A percentile compares a stretch with the other conserved stretches of the same genome.
These are phyloP conservation scores for Macroglossus sobrinus DNA, from an alignment of 2,113 vertebrate species.

Conservation along the genomic window DNA sequence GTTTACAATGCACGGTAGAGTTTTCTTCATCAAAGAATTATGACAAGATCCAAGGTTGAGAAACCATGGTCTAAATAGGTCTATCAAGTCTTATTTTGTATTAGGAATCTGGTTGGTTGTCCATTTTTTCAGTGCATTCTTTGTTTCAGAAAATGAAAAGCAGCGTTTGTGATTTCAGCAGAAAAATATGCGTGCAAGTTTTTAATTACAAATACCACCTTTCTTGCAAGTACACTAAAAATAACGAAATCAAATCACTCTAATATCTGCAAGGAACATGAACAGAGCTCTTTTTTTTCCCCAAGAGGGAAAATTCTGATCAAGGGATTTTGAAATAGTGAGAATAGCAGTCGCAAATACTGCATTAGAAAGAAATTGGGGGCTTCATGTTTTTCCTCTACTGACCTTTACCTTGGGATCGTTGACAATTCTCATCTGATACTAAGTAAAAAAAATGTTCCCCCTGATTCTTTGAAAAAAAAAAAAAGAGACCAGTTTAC, in stretches of 20 bases:
- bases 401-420: background rate
- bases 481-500: slow-evolving; percentile 26
- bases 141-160: background rate
- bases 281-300: background rate
- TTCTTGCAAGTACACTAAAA: background rate
- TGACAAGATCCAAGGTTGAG: background rate
- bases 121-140: background rate
- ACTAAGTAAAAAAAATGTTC: background rate
- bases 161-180: background rate
- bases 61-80: background rate
- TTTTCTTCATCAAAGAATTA: background rate
- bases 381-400: background rate
- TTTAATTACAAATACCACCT: background rate
- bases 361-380: background rate
- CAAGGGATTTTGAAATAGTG: background rate
- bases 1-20: background rate
- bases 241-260: background rate
- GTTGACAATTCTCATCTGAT: slow-evolving; percentile 34
- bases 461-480: slow-evolving; percentile 30
- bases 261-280: background rate
- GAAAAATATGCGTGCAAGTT: background rate
- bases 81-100: background rate
- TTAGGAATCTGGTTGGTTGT: background rate
- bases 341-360: background rate
- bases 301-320: background rate